A percentile compares a stretch with the other conserved stretches of the same genome.
These are phyloP conservation scores for Lobophora halterata DNA, from an alignment of 2,888 invertebrate genomes.

Conservation along the genomic window DNA sequence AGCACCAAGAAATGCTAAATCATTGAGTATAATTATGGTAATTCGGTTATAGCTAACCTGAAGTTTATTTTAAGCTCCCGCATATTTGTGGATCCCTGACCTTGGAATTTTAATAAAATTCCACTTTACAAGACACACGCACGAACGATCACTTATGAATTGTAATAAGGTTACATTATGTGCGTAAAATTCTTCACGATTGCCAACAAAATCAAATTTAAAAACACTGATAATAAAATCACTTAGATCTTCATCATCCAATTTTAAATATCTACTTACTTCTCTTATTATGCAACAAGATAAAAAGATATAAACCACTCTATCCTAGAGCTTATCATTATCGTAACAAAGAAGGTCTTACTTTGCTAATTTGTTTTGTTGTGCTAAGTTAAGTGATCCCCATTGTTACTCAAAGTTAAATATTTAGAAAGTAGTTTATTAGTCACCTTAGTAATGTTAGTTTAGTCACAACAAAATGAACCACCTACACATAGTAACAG, in stretches of 20 bases:
- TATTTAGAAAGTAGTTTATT: constrained; percentile 13
- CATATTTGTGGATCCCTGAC: constrained; percentile 25
- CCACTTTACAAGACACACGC: constrained; percentile 9
- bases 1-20: too few species aligned
- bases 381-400: constrained; percentile 9
- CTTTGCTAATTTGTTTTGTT: background rate
- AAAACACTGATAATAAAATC: too few species aligned
- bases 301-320: too few species aligned
- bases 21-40: too few species aligned
- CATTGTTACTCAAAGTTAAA: constrained; percentile 16
- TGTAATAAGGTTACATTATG: constrained; percentile 33
- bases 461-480: constrained; percentile 4
- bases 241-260: too few species aligned
- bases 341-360: too few species aligned
- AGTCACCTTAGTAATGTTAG: constrained; percentile 9
- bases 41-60: constrained; percentile 2
- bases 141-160: constrained; percentile 34
- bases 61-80: constrained; percentile 13
- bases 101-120: constrained; percentile 31
- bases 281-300: too few species aligned
- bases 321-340: too few species aligned
- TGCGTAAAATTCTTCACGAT: constrained; percentile 20
- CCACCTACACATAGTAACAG: constrained; percentile 1
- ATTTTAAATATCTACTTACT: too few species aligned
- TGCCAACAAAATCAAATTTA: too few species aligned